Conservation (phyloP, 1,140 invertebrate species). For the Liolophura sinensis region DNA sequence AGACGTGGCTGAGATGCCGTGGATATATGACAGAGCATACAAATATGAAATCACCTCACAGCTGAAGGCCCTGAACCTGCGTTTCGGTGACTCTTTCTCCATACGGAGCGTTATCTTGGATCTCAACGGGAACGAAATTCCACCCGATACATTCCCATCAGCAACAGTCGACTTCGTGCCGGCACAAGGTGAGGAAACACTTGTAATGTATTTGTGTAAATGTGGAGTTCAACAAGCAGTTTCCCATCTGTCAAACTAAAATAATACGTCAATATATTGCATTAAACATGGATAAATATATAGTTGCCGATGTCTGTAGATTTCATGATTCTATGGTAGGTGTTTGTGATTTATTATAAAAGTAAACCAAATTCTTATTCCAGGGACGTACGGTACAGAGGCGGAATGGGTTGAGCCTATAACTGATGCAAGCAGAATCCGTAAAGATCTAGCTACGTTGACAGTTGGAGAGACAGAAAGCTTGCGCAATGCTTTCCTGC, state of each 20-base stretch:
- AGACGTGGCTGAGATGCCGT: slow-evolving; percentile 21
- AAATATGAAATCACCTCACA: slow-evolving; percentile 25
- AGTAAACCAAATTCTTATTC: neutral
- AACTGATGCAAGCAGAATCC: slow-evolving; percentile 14
- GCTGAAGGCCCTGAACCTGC: slow-evolving; percentile 10
- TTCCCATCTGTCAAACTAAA: too few relatives aligned
- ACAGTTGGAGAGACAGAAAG: slow-evolving; percentile 23
- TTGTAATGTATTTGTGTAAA: too few relatives aligned
- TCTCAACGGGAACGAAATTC: slow-evolving; percentile 8
- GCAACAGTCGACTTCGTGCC: slow-evolving; percentile 14
- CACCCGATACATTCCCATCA: neutral
- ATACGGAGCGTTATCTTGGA: slow-evolving; percentile 12
- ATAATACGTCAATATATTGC: too few relatives aligned
- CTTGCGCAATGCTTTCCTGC: slow-evolving; percentile 19
- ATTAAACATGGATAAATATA: too few relatives aligned
- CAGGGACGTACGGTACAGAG: neutral
- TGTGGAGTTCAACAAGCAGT: too few relatives aligned
- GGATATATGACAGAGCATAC: slow-evolving; percentile 24
- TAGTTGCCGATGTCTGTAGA: too few relatives aligned
- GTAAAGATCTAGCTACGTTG: slow-evolving; percentile 18
- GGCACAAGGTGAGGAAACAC: slow-evolving; percentile 10
- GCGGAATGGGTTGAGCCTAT: slow-evolving; percentile 15
- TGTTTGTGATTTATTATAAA: too few relatives aligned
- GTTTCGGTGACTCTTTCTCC: slow-evolving; percentile 13
- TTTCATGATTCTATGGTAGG: too few relatives aligned